Base-by-base conservation (phyloP, 2,113 vertebrate species). In the Danionella cerebrum region DNA sequence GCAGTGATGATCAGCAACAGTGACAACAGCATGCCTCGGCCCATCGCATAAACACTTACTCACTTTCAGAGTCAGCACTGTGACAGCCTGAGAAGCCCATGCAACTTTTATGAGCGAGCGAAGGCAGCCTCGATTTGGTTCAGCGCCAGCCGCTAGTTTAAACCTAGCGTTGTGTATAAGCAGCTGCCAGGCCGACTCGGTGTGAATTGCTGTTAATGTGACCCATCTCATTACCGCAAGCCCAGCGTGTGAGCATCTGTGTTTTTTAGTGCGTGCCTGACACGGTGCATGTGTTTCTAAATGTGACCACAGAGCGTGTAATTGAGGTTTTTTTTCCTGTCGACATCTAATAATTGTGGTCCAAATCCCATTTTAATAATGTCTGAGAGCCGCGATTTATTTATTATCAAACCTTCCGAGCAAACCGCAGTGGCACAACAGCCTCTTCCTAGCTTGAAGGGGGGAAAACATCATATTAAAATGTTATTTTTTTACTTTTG, bases 41-140 rank as follows among this genome's bases (percentile, higher is more conserved):
- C 79, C 78, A 80, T 80, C 74, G 79, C 68, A 78, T 67, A 76
- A 75, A 76, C 82, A 74, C 80, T 75, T 75, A 75, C 74, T 64
- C 72, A 69, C 6, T 60, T 69, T 79, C 73, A 74, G 75, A 77
- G 80, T 82, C 73, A 83, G 83, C 79, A 80, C 13, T 21, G 29
- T 29, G 36, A 82, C 82, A 84, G 78, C 45, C 73, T 71, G 71
- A 72, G 78, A 67, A 66, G 41, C 67, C 25, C 73, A 86, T 87
- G 79, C 84, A 85, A 84, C 83, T 86, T 85, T 84, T 82, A 85
- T 83, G 83, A 86, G 80, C n/a, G 71, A 76, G 73, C 69, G 76
- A 57, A 79, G 12, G 33, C 80, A 25, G 51, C 31, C 33, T 21
- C 11, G 69, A n/a, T 66, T 48, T 74, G 76, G 76, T 76, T 75